phyloP scores from a whole-genome alignment of 2,888 invertebrate genomes.

The Mechanitis mazaeus region DNA sequence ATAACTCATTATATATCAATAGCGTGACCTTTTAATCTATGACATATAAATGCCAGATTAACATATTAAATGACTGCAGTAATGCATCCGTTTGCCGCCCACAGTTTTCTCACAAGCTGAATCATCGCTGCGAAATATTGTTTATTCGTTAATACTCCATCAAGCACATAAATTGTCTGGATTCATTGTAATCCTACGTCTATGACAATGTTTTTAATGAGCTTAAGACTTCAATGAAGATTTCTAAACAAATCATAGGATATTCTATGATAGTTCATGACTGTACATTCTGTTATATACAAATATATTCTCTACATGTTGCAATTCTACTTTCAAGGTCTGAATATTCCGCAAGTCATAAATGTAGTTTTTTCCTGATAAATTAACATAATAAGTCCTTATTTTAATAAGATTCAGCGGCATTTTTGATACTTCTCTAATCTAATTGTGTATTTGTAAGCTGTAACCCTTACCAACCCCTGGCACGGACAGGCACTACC shows the following conservation, averaged over 20 bases:
- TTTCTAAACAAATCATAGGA: not conserved
- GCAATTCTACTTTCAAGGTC: too few relatives aligned
- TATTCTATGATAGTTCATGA: not conserved
- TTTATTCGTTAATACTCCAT: conserved; percentile 26
- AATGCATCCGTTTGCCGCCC: conserved; percentile 40
- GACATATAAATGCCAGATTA: conserved; percentile 37
- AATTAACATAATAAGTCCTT: too few relatives aligned
- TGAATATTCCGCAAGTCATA: too few relatives aligned
- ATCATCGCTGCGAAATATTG: conserved; percentile 35
- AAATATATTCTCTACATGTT: too few relatives aligned
- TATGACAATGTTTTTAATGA: conserved; percentile 27
- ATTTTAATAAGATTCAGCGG: not conserved
- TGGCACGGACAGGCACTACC: conserved; percentile 59
- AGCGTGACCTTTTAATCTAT: conserved; percentile 30
- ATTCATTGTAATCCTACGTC: conserved; percentile 26
- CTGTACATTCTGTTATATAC: too few relatives aligned
- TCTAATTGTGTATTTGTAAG: not conserved
- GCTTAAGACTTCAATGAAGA: conserved; percentile 7
- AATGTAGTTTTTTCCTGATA: too few relatives aligned
- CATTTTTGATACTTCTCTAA: not conserved
- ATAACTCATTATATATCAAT: conserved; percentile 20
- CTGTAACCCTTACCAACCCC: conserved; percentile 36
- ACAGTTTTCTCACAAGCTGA: conserved; percentile 33
- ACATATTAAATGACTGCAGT: conserved; percentile 38
- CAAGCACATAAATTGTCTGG: conserved; percentile 28